A percentile compares a stretch with the other conserved stretches of the same genome.
Conservation (phyloP, 2,113 vertebrate species). For the Aegithalos caudatus region DNA sequence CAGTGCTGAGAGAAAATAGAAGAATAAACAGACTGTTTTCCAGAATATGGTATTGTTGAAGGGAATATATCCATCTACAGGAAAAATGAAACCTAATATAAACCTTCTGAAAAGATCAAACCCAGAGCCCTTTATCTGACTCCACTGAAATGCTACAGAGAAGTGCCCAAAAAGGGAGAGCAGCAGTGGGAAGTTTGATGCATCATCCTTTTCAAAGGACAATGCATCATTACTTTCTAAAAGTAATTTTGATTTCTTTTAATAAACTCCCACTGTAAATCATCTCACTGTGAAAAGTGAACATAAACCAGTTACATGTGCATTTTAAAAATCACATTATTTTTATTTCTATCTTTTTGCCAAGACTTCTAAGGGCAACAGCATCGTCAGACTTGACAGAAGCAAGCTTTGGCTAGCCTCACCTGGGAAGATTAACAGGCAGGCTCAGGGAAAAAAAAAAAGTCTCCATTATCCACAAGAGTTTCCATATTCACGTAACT, state of each 20-base stretch:
- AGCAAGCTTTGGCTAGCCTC: not conserved
- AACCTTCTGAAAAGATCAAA: not conserved
- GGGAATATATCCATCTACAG: not conserved
- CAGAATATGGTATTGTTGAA: not conserved
- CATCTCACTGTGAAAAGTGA: not conserved
- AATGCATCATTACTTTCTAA: too few species aligned
- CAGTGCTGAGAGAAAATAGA: not conserved
- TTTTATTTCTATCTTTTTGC: not conserved
- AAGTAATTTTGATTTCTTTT: not conserved
- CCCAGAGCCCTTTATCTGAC: not conserved
- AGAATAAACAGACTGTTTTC: not conserved
- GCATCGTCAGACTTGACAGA: not conserved
- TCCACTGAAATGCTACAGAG: not conserved
- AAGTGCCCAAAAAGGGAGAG: not conserved
- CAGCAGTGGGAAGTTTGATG: not conserved
- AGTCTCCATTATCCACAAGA: not conserved
- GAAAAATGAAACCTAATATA: not conserved
- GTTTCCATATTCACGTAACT: not conserved
- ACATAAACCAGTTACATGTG: not conserved
- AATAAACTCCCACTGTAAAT: not conserved
- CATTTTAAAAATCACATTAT: not conserved
- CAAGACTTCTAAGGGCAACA: not conserved
- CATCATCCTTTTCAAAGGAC: not conserved
- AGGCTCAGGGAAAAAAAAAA: not conserved
- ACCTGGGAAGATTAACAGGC: not conserved